Evolutionary conservation across 1,140 invertebrate species (phyloP).

Genomic region (Zaprionus ornatus): DNA sequence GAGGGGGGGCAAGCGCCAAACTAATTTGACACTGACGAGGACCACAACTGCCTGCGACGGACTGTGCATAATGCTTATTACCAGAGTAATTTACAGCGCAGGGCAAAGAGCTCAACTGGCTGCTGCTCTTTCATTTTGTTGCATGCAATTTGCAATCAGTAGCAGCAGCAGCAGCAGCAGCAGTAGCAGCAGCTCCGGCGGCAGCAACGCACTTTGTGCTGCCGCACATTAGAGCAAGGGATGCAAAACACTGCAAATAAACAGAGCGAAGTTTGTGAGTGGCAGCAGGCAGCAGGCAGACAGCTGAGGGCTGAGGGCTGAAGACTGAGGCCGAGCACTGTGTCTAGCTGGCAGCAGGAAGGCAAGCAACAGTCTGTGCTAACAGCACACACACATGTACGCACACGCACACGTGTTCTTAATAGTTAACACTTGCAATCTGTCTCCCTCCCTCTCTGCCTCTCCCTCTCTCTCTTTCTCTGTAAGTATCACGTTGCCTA

Average conservation of each 20-base stretch:
- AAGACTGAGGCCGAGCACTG: neutral
- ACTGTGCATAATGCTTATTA: conserved; percentile 79
- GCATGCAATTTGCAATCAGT: conserved; percentile 71
- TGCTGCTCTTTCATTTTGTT: conserved; percentile 45
- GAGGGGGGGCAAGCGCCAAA: conserved; percentile 26
- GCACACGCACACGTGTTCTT: conserved; percentile 29
- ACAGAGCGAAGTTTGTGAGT: conserved; percentile 52
- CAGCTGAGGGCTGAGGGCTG: neutral
- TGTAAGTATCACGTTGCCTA: conserved; percentile 67
- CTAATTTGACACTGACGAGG: conserved; percentile 73
- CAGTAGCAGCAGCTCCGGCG: conserved; percentile 8
- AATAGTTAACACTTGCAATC: conserved; percentile 57
- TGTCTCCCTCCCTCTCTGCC: neutral
- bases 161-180: conserved; percentile 19
- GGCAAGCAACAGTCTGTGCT: conserved; percentile 57
- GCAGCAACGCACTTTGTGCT: conserved; percentile 16
- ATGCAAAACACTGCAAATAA: conserved; percentile 58
- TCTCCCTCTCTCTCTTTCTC: neutral
- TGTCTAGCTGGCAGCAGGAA: neutral
- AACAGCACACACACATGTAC: conserved; percentile 48
- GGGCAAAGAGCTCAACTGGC: neutral
- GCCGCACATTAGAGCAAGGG: conserved; percentile 67
- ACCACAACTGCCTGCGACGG: conserved; percentile 45
- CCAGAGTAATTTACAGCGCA: conserved; percentile 40
- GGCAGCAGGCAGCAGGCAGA: conserved; percentile 26